Base-by-base conservation (phyloP, 2,888 invertebrate genomes). In the Neocrepidodera transversa region DNA sequence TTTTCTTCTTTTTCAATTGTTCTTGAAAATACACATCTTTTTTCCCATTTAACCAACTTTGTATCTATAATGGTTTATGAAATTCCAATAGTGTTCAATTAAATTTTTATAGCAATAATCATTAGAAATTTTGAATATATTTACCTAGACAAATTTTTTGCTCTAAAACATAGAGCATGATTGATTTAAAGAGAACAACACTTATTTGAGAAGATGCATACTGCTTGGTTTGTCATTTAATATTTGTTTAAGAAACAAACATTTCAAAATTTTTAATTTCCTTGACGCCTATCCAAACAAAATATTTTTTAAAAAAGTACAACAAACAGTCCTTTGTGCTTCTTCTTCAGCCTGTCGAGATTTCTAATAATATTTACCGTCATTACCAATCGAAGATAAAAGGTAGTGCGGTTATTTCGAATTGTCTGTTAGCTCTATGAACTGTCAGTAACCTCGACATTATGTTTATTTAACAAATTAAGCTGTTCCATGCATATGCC, bases 361-460 rank as follows among this genome's bases (percentile, higher is more conserved):
- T 32, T 43, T 60, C 45, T 51, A 55, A 60, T 49, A 60, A 60
- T 60, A 56, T 60, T 60, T 60, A 60, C 60, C 49, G 50, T 55
- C 55, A 60, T 50, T 54, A 55, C 54, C 43, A 56, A 50, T 55
- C 18, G 51, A 43, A 50, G 60, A 60, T 49, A 56, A 56, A 56
- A 52, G 45, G 28, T 55, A 38, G 14, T 58, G 60, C 49, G 42
- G 58, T 48, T 53, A 52, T 59, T 59, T 61, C 47, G 49, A 60
- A 60, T 51, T 60, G 60, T 55, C 55, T 58, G 60, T 47, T 54
- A 56, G 42, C 55, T 53, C 48, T 58, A 56, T 66, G 66, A 66
- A 66, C 66, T 66, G 66, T 66, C 66, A 66, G 64, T 66, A 66
- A 66, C 66, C 66, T 63, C 62, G 30, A 57, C 61, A 58, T 51